Conservation (phyloP, 1,140 invertebrate species). For the Amyelois transitella region DNA sequence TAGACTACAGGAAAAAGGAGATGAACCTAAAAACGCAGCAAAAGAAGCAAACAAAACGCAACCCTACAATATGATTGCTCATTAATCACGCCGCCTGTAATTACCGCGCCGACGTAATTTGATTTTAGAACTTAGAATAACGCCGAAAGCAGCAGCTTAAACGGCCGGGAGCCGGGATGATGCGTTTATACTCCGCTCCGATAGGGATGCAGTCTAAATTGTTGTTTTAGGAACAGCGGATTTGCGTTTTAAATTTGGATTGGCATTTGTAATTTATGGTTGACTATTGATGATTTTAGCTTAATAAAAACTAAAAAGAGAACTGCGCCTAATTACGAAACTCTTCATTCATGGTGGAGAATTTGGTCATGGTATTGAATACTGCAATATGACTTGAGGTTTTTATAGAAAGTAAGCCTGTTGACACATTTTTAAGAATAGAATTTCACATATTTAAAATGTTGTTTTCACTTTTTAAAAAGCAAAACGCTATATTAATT, state of each 20-base stretch:
- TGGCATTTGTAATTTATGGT: too few species aligned
- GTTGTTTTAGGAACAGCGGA: neutral
- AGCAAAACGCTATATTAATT: too few species aligned
- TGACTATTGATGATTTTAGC: too few species aligned
- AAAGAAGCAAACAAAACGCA: conserved; percentile 16
- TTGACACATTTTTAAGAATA: too few species aligned
- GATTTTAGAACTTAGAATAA: conserved; percentile 48
- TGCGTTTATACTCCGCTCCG: neutral
- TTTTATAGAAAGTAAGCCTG: too few species aligned
- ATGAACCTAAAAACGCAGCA: neutral
- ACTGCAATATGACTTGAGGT: too few species aligned
- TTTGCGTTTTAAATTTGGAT: neutral
- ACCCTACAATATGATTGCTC: conserved; percentile 44
- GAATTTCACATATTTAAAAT: too few species aligned
- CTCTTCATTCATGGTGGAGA: too few species aligned
- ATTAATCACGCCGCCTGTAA: conserved; percentile 63
- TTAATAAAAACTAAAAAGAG: too few species aligned
- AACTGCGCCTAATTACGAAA: too few species aligned
- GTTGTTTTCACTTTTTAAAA: too few species aligned
- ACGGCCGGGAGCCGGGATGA: neutral
- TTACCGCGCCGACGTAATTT: conserved; percentile 54
- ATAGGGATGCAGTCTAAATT: neutral
- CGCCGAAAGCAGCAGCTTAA: conserved; percentile 10
- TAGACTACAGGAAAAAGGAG: neutral
- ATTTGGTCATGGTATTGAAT: too few species aligned